Percentiles rank a stretch among this genome's conserved stretches.
phyloP scores from a whole-genome alignment of 2,113 vertebrate species.

The Otolemur garnettii region DNA sequence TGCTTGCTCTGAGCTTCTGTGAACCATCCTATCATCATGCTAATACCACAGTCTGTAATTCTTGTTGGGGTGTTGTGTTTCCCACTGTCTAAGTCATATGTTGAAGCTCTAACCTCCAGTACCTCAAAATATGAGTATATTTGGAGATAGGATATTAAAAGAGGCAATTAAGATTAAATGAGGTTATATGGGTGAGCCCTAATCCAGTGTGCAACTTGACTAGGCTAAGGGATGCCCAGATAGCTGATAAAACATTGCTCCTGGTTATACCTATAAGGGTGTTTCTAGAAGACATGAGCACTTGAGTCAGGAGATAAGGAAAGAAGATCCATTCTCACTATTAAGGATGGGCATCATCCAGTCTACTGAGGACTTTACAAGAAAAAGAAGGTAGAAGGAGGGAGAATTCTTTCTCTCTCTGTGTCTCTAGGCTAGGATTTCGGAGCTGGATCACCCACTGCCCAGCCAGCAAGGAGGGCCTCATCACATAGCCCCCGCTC shows the following conservation, averaged over 20 bases:
- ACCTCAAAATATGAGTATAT: not conserved
- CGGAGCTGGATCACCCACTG: too few species aligned
- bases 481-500: too few species aligned
- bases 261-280: not conserved
- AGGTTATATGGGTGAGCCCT: not conserved
- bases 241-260: not conserved
- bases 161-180: not conserved
- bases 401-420: not conserved
- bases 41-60: not conserved
- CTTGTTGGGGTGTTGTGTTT: not conserved
- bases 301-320: not conserved
- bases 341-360: not conserved
- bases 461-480: too few species aligned
- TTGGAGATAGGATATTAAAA: not conserved
- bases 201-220: not conserved
- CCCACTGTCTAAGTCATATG: accelerated
- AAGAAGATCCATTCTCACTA: not conserved
- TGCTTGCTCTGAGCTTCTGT: accelerated
- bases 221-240: not conserved
- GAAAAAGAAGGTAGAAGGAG: not conserved
- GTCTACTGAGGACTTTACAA: not conserved
- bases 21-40: not conserved
- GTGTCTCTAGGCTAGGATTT: too few species aligned
- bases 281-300: not conserved
- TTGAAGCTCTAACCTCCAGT: not conserved